Percentiles rank a stretch among this genome's conserved stretches.
Evolutionary conservation across 2,888 invertebrate species (phyloP).

Genomic region (Mesodorylaimus sp.): DNA sequence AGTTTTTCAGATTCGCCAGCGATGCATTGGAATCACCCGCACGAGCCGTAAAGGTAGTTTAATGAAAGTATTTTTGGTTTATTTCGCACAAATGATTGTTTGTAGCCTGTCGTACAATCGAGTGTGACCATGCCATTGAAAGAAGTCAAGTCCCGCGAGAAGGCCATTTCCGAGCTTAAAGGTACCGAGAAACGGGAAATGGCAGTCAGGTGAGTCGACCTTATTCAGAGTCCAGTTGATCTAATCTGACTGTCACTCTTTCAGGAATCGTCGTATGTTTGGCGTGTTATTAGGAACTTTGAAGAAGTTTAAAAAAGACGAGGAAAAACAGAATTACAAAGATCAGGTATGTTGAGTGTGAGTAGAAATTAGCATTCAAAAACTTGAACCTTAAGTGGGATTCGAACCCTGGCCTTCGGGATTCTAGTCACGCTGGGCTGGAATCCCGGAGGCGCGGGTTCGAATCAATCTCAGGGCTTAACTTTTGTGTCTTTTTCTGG

Average conservation of each 20-base stretch:
- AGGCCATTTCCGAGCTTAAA: constrained; percentile 59
- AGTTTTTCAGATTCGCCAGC: neutral
- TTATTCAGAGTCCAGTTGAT: neutral
- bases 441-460: too few relatives aligned
- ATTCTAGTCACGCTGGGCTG: too few relatives aligned
- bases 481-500: too few relatives aligned
- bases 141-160: constrained; percentile 61
- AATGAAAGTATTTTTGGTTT: neutral
- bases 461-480: too few relatives aligned
- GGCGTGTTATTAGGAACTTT: constrained; percentile 81
- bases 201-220: constrained; percentile 15
- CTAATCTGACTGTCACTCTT: constrained; percentile 10
- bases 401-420: too few relatives aligned
- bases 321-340: constrained; percentile 29
- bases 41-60: neutral
- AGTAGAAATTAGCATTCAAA: too few relatives aligned
- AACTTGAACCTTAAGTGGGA: too few relatives aligned
- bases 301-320: constrained; percentile 83
- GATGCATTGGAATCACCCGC: neutral
- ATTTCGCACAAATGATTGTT: neutral
- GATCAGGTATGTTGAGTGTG: neutral
- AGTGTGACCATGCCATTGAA: constrained; percentile 56
- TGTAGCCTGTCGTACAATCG: constrained; percentile 44
- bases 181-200: constrained; percentile 21
- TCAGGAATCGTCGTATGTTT: constrained; percentile 78